Evolutionary conservation across 2,797 vertebrate species (phyloP).

Genomic region (Hyperoplus lanceolatus): DNA sequence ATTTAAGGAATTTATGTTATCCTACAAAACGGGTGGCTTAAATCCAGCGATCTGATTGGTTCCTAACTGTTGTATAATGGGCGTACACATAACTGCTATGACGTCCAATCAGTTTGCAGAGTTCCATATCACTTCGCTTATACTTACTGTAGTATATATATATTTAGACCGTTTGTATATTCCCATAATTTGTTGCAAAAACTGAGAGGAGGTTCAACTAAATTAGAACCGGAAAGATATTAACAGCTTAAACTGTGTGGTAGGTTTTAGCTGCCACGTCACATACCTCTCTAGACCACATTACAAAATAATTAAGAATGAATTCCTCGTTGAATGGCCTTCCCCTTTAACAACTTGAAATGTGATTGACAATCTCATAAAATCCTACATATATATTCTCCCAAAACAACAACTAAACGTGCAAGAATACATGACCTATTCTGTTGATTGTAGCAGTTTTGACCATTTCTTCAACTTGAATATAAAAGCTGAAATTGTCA

Average conservation of each 20-base stretch:
- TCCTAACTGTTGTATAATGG: no score
- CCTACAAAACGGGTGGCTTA: background rate
- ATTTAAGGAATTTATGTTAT: background rate
- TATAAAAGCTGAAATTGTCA: background rate
- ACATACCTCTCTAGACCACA: background rate
- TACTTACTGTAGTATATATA: no score
- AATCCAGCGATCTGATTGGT: no score
- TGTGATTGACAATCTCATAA: conserved; percentile 8
- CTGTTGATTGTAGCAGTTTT: background rate
- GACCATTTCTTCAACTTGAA: background rate
- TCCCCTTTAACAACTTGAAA: conserved; percentile 24
- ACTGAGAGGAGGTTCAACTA: no score
- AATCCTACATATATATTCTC: conserved; percentile 5
- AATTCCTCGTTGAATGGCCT: background rate
- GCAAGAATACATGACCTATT: background rate
- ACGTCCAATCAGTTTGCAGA: no score
- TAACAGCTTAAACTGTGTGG: background rate
- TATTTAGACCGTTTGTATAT: background rate
- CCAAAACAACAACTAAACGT: background rate
- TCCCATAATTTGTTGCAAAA: background rate
- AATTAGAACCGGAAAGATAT: no score
- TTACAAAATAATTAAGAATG: background rate
- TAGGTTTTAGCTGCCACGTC: background rate
- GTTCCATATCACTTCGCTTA: no score
- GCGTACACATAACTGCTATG: no score